These are phyloP conservation scores for Trichomycterus rosablanca DNA, from an alignment of 2,113 vertebrate genomes.

Conservation along the genomic window DNA sequence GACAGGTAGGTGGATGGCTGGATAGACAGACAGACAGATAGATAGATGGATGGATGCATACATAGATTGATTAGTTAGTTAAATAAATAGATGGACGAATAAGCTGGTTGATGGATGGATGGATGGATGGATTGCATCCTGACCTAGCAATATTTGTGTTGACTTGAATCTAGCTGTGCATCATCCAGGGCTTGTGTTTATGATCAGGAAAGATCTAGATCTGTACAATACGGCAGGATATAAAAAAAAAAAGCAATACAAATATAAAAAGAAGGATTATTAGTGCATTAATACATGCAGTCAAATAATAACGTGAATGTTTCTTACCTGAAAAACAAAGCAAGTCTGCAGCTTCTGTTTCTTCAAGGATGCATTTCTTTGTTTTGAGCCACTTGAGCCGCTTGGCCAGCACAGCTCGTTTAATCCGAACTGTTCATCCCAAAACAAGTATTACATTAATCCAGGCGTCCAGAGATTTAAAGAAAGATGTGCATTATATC, in stretches of 20 bases:
- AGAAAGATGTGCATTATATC: constrained; percentile 33
- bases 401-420: constrained; percentile 19
- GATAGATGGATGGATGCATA: no score
- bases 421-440: constrained; percentile 28
- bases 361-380: constrained; percentile 50
- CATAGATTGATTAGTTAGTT: no score
- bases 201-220: constrained; percentile 2
- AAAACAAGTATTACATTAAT: constrained; percentile 4
- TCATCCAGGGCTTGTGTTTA: constrained; percentile 2
- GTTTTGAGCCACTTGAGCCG: constrained; percentile 44
- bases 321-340: constrained; percentile 34
- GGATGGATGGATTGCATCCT: no score
- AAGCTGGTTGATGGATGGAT: no score
- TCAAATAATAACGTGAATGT: background rate
- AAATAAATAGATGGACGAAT: no score
- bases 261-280: constrained; percentile 11
- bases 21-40: no score
- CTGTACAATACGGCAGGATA: constrained; percentile 41
- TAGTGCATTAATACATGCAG: background rate
- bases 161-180: background rate
- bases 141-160: background rate
- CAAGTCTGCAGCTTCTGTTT: constrained; percentile 15
- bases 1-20: no score
- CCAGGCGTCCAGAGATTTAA: constrained; percentile 10
- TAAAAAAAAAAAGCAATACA: constrained; percentile 13